Conservation (phyloP, 2,888 invertebrate genomes). For the Halictus quadricinctus region DNA sequence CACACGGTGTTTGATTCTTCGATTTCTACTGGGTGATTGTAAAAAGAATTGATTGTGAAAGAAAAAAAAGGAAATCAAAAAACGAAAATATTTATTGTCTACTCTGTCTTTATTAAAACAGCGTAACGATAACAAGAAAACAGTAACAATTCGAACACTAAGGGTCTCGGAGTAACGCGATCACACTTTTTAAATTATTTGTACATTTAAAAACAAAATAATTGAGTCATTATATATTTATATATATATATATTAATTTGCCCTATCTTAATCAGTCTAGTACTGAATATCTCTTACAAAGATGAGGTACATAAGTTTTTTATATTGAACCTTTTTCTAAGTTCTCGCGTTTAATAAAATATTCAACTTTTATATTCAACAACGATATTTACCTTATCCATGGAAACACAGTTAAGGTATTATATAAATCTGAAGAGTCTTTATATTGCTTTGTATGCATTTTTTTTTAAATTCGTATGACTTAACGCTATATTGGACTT, state of each 20-base stretch:
- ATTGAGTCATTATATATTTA: constrained; percentile 43
- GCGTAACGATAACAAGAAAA: constrained; percentile 78
- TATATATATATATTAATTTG: constrained; percentile 39
- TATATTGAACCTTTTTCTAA: constrained; percentile 40
- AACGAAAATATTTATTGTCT: constrained; percentile 54
- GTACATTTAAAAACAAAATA: constrained; percentile 65
- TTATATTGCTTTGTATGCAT: constrained; percentile 39
- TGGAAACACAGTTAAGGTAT: constrained; percentile 28
- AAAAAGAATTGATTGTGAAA: constrained; percentile 47
- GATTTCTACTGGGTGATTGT: constrained; percentile 51
- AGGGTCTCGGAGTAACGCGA: constrained; percentile 72
- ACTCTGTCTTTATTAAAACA: constrained; percentile 77
- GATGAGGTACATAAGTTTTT: constrained; percentile 59
- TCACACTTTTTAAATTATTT: constrained; percentile 66
- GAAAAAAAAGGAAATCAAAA: constrained; percentile 37
- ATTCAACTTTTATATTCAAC: constrained; percentile 42
- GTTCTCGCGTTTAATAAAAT: constrained; percentile 51
- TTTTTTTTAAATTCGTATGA: constrained; percentile 27
- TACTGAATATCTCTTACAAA: constrained; percentile 62
- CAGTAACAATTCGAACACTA: constrained; percentile 79
- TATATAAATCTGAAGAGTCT: constrained; percentile 33
- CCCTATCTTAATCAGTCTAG: constrained; percentile 68
- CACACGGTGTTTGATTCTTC: constrained; percentile 36
- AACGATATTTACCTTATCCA: constrained; percentile 24
- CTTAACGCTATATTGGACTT: constrained; percentile 29